These are phyloP conservation scores for Zaprionus tsacasi DNA, from an alignment of 1,140 invertebrate genomes.

Conservation along the genomic window DNA sequence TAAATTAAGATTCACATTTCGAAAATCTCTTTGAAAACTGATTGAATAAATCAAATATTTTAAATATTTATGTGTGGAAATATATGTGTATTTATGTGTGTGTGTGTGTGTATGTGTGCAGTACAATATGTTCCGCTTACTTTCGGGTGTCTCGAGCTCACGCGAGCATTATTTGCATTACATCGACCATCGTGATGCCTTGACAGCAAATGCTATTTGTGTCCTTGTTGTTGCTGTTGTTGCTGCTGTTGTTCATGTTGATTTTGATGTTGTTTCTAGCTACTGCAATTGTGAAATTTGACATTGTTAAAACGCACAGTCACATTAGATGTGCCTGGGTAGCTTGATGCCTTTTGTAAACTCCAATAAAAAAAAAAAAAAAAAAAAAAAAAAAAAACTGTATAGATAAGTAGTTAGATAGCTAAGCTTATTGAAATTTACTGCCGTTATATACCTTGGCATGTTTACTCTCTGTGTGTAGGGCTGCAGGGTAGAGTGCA, in stretches of 20 bases:
- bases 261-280: slow-evolving; percentile 24
- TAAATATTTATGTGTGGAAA: background rate
- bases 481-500: too few species aligned
- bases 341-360: background rate
- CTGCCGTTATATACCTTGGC: background rate
- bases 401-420: background rate
- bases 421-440: background rate
- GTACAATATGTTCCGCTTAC: slow-evolving; percentile 3
- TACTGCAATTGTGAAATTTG: slow-evolving; percentile 58
- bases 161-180: slow-evolving; percentile 28
- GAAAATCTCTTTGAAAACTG: background rate
- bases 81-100: background rate
- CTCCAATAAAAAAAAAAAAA: background rate
- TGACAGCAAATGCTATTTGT: slow-evolving; percentile 41
- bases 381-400: too few species aligned
- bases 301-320: slow-evolving; percentile 53
- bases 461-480: too few species aligned
- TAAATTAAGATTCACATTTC: background rate
- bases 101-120: background rate
- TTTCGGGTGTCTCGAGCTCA: slow-evolving; percentile 6
- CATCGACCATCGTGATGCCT: slow-evolving; percentile 32
- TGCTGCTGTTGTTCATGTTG: slow-evolving; percentile 18
- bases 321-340: slow-evolving; percentile 24
- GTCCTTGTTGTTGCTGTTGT: slow-evolving; percentile 43
- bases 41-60: background rate